Percentiles rank a stretch among this genome's conserved stretches.
phyloP scores from a whole-genome alignment of 2,113 vertebrate genomes.

The Capreolus pygargus region DNA sequence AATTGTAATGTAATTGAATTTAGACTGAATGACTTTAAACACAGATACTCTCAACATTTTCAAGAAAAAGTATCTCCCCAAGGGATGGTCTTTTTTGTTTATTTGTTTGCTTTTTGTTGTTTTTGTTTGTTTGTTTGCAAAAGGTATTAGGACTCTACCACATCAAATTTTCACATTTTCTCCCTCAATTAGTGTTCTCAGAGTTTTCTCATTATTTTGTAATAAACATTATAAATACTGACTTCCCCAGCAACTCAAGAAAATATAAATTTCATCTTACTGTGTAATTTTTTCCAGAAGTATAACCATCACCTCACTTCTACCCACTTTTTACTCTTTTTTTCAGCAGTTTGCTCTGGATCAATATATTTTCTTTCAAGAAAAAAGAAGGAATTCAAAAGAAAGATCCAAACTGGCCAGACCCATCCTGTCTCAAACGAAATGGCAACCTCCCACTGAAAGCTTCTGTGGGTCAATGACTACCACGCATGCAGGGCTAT shows the following conservation, averaged over 20 bases:
- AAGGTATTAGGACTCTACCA: not conserved
- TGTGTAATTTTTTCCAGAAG: not conserved
- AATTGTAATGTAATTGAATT: not conserved
- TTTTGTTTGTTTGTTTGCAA: not conserved
- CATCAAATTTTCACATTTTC: not conserved
- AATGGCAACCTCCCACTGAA: not conserved
- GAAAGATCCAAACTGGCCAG: not conserved
- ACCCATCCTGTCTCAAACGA: not conserved
- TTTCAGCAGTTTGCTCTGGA: not conserved
- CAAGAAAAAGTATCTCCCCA: not conserved
- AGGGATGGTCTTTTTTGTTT: not conserved
- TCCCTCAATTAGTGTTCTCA: not conserved
- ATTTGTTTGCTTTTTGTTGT: not conserved
- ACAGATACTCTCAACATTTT: not conserved
- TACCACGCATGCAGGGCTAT: rapidly evolving
- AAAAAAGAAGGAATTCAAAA: not conserved
- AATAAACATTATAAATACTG: not conserved
- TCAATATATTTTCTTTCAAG: not conserved
- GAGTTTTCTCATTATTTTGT: not conserved
- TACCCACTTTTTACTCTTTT: not conserved
- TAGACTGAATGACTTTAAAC: not conserved
- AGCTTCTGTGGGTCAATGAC: too few species aligned
- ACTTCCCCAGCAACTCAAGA: not conserved
- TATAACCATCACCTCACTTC: not conserved
- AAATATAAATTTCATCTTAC: conserved; percentile 1